Evolutionary conservation across 2,888 invertebrate species (phyloP), one percentile per base, ranked within the genome.

Genomic region (Dynastes grantii): DNA sequence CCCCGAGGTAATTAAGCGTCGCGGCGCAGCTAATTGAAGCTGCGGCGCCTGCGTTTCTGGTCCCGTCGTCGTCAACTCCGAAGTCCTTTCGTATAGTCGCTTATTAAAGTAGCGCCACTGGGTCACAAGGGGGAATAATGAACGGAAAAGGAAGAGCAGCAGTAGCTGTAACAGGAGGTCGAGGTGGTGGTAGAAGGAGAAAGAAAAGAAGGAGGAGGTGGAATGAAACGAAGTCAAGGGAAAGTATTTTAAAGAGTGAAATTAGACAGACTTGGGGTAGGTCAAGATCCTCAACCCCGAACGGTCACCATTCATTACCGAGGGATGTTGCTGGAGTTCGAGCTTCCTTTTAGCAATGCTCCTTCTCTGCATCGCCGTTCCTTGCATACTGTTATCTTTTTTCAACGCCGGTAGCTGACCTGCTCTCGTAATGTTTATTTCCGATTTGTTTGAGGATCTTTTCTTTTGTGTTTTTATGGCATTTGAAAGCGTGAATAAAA

Each of bases 221-320:
- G 84, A 86, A 85, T 85, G 86, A 75, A 75, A 75, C 73, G 85
- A 87, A 87, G 87, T 86, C 87, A 86, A 87, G 88, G 86, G 87
- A 88, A 88, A 88, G 88, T 88, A 87, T 88, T 88, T 87, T 87
- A 87, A 88, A 88, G 87, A 88, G 88, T 87, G 87, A 88, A 88
- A 88, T 88, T 88, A 88, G 86, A 87, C 86, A 85, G 85, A 85
- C 85, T 88, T 88, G 87, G 84, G 87, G 85, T 85, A 88, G 88
- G 88, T 88, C 88, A 85, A 84, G 87, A 77, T 63, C 83, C 82
- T 81, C 82, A 81, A 84, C 82, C 83, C 83, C 83, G 81, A 81
- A 79, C 81, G 68, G 80, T 81, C 83, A 81, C 82, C 82, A 81
- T 83, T 82, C 82, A 81, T 83, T 84, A 83, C 80, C 49, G 73